Conservation (phyloP, 2,113 vertebrate genomes). For the Pterocles gutturalis region DNA sequence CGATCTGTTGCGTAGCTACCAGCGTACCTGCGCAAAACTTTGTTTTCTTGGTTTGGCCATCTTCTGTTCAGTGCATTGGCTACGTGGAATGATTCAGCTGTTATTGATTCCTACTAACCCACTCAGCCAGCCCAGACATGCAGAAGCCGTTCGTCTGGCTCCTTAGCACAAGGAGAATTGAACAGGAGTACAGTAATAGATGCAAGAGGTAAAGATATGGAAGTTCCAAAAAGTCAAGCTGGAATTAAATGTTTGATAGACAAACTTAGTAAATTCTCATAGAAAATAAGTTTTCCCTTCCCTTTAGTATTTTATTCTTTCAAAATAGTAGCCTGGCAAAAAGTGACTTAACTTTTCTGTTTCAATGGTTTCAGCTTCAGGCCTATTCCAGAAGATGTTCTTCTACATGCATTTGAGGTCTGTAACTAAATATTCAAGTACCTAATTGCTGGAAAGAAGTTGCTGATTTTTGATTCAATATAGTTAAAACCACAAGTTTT, state of each 20-base stretch:
- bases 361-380: conserved; percentile 80
- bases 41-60: background rate
- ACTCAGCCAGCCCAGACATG: conserved; percentile 6
- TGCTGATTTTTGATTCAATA: background rate
- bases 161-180: background rate
- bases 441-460: background rate
- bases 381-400: conserved; percentile 85
- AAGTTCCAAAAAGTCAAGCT: background rate
- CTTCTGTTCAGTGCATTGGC: background rate
- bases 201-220: background rate
- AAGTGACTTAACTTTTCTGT: conserved; percentile 13
- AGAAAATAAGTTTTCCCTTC: background rate
- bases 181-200: background rate
- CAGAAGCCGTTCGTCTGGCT: background rate
- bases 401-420: conserved; percentile 94
- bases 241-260: background rate
- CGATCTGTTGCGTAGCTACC: conserved; percentile 15
- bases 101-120: background rate
- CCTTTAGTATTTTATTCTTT: background rate
- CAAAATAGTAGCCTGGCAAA: background rate
- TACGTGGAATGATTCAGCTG: background rate
- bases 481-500: background rate
- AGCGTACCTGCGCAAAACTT: conserved; percentile 24
- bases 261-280: background rate
- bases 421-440: conserved; percentile 22